phyloP scores from a whole-genome alignment of 2,888 invertebrate species.

The Meteorus colon region DNA sequence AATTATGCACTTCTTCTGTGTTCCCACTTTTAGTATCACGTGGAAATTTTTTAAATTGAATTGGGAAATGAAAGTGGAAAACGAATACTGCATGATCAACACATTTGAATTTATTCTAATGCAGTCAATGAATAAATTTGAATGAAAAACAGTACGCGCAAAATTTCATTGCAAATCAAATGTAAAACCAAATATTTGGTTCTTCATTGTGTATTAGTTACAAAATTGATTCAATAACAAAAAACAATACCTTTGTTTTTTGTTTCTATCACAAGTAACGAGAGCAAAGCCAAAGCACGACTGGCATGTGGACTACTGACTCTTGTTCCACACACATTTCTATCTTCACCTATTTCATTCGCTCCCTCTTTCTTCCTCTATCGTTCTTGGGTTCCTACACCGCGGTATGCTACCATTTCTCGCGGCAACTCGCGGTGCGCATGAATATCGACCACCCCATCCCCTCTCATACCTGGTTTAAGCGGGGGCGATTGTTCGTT shows the following conservation, averaged over 20 bases:
- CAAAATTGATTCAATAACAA: conserved; percentile 10
- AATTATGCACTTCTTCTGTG: not conserved
- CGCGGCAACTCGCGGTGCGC: conserved; percentile 38
- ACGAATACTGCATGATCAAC: too few relatives aligned
- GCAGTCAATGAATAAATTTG: too few relatives aligned
- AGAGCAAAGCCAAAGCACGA: conserved; percentile 56
- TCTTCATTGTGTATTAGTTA: not conserved
- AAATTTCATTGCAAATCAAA: not conserved
- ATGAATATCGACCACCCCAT: conserved; percentile 67
- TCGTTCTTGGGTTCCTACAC: conserved; percentile 32
- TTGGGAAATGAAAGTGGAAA: too few relatives aligned
- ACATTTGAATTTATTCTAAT: too few relatives aligned
- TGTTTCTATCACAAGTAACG: conserved; percentile 31
- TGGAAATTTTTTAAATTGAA: too few relatives aligned
- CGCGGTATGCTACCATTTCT: conserved; percentile 1
- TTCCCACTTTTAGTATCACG: too few relatives aligned
- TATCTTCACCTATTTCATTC: not conserved
- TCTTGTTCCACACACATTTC: conserved; percentile 54
- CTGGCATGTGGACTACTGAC: conserved; percentile 67
- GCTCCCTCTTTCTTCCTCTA: conserved; percentile 32
- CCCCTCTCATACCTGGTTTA: conserved; percentile 49
- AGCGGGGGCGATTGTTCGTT: conserved; percentile 47
- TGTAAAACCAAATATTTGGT: not conserved
- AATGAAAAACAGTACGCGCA: too few relatives aligned
- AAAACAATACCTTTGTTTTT: not conserved